Evolutionary conservation across 2,888 invertebrate species (phyloP), one percentile per base, ranked within the genome.

Genomic region (Hybos culiciformis): DNA sequence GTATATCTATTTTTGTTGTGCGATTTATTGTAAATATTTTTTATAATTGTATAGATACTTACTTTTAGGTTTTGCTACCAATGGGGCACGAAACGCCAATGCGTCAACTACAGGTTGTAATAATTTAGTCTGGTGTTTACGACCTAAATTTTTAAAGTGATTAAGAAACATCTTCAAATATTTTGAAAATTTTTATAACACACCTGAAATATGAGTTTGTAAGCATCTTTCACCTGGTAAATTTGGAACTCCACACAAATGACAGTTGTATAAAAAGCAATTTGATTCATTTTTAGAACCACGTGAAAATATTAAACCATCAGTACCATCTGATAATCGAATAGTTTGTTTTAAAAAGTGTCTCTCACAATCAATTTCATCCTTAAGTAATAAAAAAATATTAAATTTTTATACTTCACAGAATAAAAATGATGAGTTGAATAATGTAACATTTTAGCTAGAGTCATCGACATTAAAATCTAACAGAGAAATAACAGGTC

Each of bases 221-320:
- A 54, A 41, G 34, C 48, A 44, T 21, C 51, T 46, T 46, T 54
- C 54, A 14, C 53, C 51, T 7, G 48, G 42, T 34, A 57, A 47
- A 46, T 50, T 54, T 12, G 51, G 41, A 11, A 71, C 71, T 3
- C 69, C 70, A 53, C 73, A 74, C 5, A 73, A 70, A 52, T 65
- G 71, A 58, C 73, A 74, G 48, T 70, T 53, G 52, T 71, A 71
- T 38, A 67, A 63, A 67, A 69, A 71, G 45, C 67, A 64, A 46
- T 70, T 66, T 9, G 67, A 60, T 7, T 64, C 54, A 50, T 71
- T 70, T 5, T 70, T 63, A 18, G 61, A 63, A 37, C 63, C 66
- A 26, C 70, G 56, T 51, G 71, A 69, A 58, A 72, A 70, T 65
- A 73, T 70, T 43, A 62, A 54, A 26, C 68, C 63, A 24, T 54